phyloP scores from a whole-genome alignment of 2,113 vertebrate species.

The Paramisgurnus dabryanus region DNA sequence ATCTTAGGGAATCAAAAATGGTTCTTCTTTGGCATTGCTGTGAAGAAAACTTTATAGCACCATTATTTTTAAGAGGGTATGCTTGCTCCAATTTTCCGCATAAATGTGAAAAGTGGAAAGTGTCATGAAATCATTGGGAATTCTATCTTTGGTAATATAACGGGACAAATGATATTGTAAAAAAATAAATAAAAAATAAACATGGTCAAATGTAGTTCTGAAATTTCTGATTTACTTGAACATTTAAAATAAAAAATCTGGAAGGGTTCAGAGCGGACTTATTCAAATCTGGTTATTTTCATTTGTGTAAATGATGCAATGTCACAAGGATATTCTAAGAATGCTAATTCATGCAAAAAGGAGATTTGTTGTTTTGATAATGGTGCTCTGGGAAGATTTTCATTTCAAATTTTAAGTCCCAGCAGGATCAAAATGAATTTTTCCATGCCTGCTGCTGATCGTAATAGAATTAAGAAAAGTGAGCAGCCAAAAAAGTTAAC shows the following conservation, averaged over 20 bases:
- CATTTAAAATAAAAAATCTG: background rate
- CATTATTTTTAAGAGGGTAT: too few relatives aligned
- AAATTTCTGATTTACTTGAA: background rate
- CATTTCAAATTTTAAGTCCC: slow-evolving; percentile 20
- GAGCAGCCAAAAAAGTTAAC: too few relatives aligned
- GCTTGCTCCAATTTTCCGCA: too few relatives aligned
- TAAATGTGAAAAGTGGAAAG: too few relatives aligned
- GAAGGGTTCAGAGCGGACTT: background rate
- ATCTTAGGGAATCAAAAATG: too few relatives aligned
- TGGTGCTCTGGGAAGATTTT: slow-evolving; percentile 8
- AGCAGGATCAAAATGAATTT: background rate
- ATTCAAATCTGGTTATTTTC: slow-evolving; percentile 53
- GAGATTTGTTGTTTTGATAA: background rate
- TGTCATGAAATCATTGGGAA: too few relatives aligned
- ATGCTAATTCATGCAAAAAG: slow-evolving; percentile 54
- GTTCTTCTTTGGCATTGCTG: too few relatives aligned
- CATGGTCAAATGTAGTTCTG: background rate
- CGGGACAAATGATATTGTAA: too few relatives aligned
- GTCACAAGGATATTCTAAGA: slow-evolving; percentile 35
- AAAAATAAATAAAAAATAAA: too few relatives aligned
- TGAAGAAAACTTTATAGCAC: too few relatives aligned
- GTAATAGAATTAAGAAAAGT: background rate
- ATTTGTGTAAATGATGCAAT: slow-evolving; percentile 37
- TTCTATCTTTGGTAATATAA: too few relatives aligned
- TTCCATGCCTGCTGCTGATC: background rate